Conservation (phyloP, 2,797 vertebrate genomes). For the Syncerus caffer region DNA sequence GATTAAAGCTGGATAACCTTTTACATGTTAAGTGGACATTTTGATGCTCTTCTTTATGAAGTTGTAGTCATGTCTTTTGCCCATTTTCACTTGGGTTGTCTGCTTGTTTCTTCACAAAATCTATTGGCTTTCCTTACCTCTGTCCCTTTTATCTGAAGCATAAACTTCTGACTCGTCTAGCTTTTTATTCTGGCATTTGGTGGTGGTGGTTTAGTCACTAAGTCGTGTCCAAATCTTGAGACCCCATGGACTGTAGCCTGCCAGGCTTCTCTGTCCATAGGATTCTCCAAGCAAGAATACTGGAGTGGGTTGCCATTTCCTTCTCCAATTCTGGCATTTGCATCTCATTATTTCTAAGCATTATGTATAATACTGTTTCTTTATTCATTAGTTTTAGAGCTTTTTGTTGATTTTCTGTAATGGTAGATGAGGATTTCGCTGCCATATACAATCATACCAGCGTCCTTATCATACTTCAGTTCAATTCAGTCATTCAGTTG, state of each 20-base stretch:
- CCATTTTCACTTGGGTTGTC: neutral
- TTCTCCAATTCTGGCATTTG: neutral
- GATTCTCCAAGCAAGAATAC: neutral
- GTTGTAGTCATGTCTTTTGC: neutral
- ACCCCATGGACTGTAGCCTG: neutral
- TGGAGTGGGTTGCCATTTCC: neutral
- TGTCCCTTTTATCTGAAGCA: neutral
- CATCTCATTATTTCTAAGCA: neutral
- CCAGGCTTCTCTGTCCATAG: neutral
- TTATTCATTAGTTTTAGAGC: neutral
- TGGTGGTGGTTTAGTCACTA: neutral
- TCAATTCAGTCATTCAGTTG: neutral
- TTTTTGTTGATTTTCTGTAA: neutral
- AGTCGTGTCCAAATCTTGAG: neutral
- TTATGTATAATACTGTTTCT: neutral
- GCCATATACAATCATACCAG: neutral
- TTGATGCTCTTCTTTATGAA: neutral
- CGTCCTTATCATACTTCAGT: neutral
- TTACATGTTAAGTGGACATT: neutral
- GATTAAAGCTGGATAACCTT: neutral
- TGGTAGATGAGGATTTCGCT: neutral
- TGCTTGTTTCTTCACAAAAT: neutral
- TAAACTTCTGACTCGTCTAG: neutral
- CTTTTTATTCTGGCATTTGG: constrained; percentile 1
- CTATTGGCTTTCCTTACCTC: neutral